These are phyloP conservation scores for Odontocerum albicorne DNA, from an alignment of 2,888 invertebrate genomes.

Conservation along the genomic window DNA sequence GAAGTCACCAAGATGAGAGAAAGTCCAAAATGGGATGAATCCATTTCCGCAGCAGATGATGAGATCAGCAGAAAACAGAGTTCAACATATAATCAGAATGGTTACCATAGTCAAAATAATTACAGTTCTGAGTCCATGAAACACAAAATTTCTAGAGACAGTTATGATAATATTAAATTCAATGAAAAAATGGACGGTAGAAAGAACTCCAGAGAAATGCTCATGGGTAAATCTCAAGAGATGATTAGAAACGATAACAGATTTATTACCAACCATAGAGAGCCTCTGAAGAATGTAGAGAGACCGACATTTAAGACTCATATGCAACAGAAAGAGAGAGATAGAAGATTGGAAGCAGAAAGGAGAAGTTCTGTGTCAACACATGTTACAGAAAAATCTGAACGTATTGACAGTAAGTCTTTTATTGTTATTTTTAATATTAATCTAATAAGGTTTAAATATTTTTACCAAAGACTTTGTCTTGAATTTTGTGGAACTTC, in stretches of 20 bases:
- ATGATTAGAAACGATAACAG: slow-evolving; percentile 52
- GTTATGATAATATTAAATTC: slow-evolving; percentile 30
- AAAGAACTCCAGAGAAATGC: slow-evolving; percentile 56
- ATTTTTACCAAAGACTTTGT: too few relatives aligned
- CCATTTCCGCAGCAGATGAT: slow-evolving; percentile 56
- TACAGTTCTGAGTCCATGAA: slow-evolving; percentile 16
- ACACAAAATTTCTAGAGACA: slow-evolving; percentile 31
- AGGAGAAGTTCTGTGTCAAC: slow-evolving; percentile 77
- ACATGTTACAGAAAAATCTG: slow-evolving; percentile 69
- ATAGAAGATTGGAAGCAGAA: slow-evolving; percentile 65
- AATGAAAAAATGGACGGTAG: slow-evolving; percentile 54
- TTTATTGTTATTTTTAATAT: not conserved
- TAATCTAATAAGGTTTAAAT: too few relatives aligned
- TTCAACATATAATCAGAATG: slow-evolving; percentile 29
- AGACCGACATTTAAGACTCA: slow-evolving; percentile 73
- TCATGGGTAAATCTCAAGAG: slow-evolving; percentile 51
- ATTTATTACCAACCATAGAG: slow-evolving; percentile 39
- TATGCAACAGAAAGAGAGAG: slow-evolving; percentile 68
- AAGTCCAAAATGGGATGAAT: slow-evolving; percentile 45
- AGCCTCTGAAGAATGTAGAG: slow-evolving; percentile 50
- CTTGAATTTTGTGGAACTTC: too few relatives aligned
- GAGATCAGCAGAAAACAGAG: slow-evolving; percentile 33
- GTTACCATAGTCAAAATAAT: slow-evolving; percentile 26
- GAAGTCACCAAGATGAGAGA: slow-evolving; percentile 26
- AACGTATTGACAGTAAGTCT: slow-evolving; percentile 55